phyloP scores from a whole-genome alignment of 2,888 invertebrate species.

The Rapana venosa region DNA sequence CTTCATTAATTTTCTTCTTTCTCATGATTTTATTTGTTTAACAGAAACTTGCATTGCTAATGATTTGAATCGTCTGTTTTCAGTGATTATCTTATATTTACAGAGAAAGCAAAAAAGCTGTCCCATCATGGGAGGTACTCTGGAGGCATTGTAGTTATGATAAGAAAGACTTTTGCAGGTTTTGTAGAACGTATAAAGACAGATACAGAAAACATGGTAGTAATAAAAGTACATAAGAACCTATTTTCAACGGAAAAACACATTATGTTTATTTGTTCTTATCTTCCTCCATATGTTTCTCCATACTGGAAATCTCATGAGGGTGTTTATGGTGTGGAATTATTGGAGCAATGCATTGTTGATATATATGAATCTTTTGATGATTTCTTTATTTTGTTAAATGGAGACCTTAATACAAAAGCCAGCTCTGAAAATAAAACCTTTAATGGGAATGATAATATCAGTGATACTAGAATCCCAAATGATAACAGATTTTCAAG shows the following conservation, averaged over 20 bases:
- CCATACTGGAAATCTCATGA: not conserved
- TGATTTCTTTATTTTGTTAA: not conserved
- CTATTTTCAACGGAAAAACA: not conserved
- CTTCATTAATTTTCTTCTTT: too few species aligned
- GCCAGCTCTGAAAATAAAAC: not conserved
- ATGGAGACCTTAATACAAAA: not conserved
- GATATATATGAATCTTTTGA: not conserved
- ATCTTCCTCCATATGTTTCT: not conserved
- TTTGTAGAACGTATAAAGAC: not conserved
- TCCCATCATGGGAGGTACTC: not conserved
- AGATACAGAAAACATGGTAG: not conserved
- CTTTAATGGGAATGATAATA: not conserved
- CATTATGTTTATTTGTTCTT: not conserved
- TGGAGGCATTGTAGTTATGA: not conserved
- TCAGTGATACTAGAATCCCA: too few species aligned
- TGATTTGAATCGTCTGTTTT: too few species aligned
- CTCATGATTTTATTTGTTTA: too few species aligned
- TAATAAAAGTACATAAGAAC: not conserved
- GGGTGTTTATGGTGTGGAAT: not conserved
- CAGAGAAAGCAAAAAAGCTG: not conserved
- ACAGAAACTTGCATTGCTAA: too few species aligned
- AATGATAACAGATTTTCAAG: not conserved
- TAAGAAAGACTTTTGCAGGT: not conserved
- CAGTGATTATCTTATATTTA: not conserved
- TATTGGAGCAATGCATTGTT: not conserved